Evolutionary conservation across 2,797 vertebrate species (phyloP), one percentile per base, ranked within the genome.

Genomic region (Gallinago solitaria): DNA sequence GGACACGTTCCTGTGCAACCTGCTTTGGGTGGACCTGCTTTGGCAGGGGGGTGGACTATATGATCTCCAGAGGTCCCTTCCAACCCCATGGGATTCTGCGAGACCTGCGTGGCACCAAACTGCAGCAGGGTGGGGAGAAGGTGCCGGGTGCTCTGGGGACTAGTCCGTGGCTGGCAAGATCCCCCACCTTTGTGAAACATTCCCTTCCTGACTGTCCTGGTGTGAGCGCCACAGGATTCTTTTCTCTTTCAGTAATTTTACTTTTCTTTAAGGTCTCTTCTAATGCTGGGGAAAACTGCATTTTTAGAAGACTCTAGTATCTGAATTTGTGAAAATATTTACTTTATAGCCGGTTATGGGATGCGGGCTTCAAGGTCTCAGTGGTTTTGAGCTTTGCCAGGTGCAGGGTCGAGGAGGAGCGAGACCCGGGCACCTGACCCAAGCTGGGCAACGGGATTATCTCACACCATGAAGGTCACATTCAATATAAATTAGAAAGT

Each of bases 141-240:
- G 18, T 5, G 2, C 28, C 0, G 1, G 33, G 61, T 1, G 13
- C 30, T 4, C 3, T 8, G 9, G 6, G 32, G 50, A 32, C 8
- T 9, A 12, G 39, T 33, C 18, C 6, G 27, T 5, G 32, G 30
- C 57, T 64, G 59, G 28, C 32, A 24, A 54, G 16, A 61, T 50
- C 37, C 14, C 27, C 41, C 39, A 13, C 2, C 6, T 41, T n/a
- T 27, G 21, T 30, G 25, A 69, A 81, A 74, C 19, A 17, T 17
- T 60, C 19, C 50, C 9, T 83, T 53, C 65, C 65, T 64, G 63
- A 47, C 50, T 63, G 37, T 41, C 28, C 28, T 32, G 19, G 61
- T 2, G 19, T 15, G 39, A 43, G 19, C 2, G 3, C 15, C 9
- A 15, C 7, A 6, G 28, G 39, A 43, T 41, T 64, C 21, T 32